Base-by-base conservation (phyloP, 2,888 invertebrate species). In the Drosophila leonis region DNA sequence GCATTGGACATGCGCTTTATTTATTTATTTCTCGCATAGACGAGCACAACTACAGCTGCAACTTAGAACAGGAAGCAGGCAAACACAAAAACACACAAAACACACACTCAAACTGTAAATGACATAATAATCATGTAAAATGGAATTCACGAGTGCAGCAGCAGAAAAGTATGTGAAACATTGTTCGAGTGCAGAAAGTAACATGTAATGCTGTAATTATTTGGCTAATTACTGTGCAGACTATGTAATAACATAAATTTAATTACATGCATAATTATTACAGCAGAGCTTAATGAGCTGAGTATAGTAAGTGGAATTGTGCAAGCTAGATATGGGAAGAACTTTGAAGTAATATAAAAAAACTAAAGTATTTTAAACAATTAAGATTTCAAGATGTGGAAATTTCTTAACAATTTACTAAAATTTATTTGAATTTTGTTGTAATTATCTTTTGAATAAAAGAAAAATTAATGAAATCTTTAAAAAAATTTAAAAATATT, bases 61-160 rank as follows among this genome's bases (percentile, higher is more conserved):
- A 20, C 70, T 69, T 57, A 67, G 70, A 67, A 49, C 70, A 24
- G 31, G 39, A 27, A 37, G 15, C 49, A 39, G 37, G n/a, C 24
- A 18, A n/a, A 27, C 55, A 55, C n/a, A 41, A 1, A 31, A 33
- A 41, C 12, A 37, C 39, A 29, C 39, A 18, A 13, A n/a, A n/a
- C n/a, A 27, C 35, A n/a, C 5, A 37, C 39, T 1, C n/a, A 29
- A 29, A 9, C 18, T 24, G 35, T n/a, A 48, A 62, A 62, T 62
- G 49, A 37, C 41, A 51, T 42, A 51, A 51, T 51, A 65, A 65
- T n/a, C 20, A 39, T 20, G 42, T 56, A 33, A 48, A 49, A 49
- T 49, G 49, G 18, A 41, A 33, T 12, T 8, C 33, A 35, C 48
- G 5, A 10, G 4, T 31, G 27, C 24, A 35, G 15, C 29, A 35